phyloP scores from a whole-genome alignment of 2,888 invertebrate genomes.

The Lypha dubia region DNA sequence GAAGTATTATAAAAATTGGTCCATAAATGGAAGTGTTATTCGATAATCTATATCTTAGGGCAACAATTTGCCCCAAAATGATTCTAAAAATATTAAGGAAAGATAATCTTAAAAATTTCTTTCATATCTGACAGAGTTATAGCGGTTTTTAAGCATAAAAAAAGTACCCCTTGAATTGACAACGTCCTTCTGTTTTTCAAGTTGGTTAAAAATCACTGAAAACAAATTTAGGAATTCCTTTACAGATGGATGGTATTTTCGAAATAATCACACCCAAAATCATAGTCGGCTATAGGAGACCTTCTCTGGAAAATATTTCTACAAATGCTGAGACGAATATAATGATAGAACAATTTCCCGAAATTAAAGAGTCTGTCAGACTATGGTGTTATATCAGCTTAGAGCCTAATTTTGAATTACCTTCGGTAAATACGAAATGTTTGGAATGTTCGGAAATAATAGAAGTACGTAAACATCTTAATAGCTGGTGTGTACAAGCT shows the following conservation, averaged over 20 bases:
- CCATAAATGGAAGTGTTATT: too few species aligned
- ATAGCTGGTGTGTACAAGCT: slow-evolving; percentile 79
- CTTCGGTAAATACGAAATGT: slow-evolving; percentile 80
- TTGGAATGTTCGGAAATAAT: slow-evolving; percentile 84
- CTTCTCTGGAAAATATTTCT: slow-evolving; percentile 76
- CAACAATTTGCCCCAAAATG: too few species aligned
- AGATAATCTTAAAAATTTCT: too few species aligned
- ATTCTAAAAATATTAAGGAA: too few species aligned
- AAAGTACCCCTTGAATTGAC: too few species aligned
- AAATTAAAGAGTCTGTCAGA: slow-evolving; percentile 84
- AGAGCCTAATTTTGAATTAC: slow-evolving; percentile 85
- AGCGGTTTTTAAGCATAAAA: too few species aligned
- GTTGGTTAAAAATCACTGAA: not conserved
- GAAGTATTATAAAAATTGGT: too few species aligned
- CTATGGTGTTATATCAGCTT: slow-evolving; percentile 87
- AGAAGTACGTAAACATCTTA: slow-evolving; percentile 80
- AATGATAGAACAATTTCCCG: slow-evolving; percentile 79
- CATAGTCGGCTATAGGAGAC: slow-evolving; percentile 87
- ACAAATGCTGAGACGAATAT: slow-evolving; percentile 77
- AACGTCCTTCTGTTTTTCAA: too few species aligned
- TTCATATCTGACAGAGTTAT: too few species aligned
- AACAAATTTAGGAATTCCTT: slow-evolving; percentile 68
- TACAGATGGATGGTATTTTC: slow-evolving; percentile 92
- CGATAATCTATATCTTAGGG: too few species aligned
- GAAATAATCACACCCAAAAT: slow-evolving; percentile 89